Conservation (phyloP, 2,888 invertebrate genomes). For the Eucera pruinosa region DNA sequence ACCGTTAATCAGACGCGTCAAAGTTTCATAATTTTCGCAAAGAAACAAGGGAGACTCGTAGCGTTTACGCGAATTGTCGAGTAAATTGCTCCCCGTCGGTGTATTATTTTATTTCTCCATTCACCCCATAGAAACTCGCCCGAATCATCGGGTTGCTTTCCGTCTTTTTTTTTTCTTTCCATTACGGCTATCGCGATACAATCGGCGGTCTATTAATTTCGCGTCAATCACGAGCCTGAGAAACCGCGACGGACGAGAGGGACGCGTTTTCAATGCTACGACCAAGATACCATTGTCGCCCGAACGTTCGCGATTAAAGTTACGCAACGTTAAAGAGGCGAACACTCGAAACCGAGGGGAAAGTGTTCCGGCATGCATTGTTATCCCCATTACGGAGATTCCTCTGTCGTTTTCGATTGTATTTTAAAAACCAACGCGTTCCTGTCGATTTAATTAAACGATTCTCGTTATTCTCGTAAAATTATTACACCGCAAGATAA, state of each 20-base stretch:
- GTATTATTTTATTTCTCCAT: not conserved
- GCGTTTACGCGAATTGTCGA: conserved; percentile 20
- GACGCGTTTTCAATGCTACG: conserved; percentile 28
- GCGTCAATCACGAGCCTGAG: conserved; percentile 41
- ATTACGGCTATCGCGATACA: conserved; percentile 1
- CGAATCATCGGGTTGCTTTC: not conserved
- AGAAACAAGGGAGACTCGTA: conserved; percentile 17
- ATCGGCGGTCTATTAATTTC: conserved; percentile 20
- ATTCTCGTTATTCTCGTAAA: not conserved
- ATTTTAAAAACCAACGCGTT: conserved; percentile 9
- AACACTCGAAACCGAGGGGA: conserved; percentile 24
- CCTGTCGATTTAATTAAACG: conserved; percentile 19
- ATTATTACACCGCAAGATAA: not conserved
- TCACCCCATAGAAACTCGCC: conserved; percentile 1
- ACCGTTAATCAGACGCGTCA: conserved; percentile 34
- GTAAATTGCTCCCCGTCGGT: conserved; percentile 22
- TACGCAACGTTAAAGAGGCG: conserved; percentile 32
- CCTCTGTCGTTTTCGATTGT: not conserved
- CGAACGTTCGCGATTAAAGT: conserved; percentile 40
- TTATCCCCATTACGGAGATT: conserved; percentile 11
- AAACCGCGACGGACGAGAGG: conserved; percentile 10
- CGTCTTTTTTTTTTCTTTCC: not conserved
- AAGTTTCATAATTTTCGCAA: conserved; percentile 31
- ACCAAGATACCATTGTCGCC: conserved; percentile 29
- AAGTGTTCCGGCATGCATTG: conserved; percentile 16